Evolutionary conservation across 1,140 invertebrate genomes (phyloP).

Genomic region (Hycleus phaleratus): DNA sequence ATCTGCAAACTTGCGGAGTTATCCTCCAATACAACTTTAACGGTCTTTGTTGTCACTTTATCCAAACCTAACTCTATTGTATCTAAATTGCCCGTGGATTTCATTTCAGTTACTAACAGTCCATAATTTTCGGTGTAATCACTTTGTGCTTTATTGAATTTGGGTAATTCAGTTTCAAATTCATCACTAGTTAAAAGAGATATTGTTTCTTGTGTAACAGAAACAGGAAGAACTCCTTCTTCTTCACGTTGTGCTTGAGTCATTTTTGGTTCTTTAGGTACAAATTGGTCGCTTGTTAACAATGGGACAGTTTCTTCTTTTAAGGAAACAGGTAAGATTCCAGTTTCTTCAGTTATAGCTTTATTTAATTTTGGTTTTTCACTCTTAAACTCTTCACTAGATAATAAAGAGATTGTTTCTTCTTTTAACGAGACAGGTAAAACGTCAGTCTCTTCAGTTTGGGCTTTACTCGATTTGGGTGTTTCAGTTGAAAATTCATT

Average conservation of each 20-base stretch:
- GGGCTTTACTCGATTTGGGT: slow-evolving; percentile 24
- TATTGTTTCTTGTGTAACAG: slow-evolving; percentile 29
- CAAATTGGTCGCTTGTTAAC: slow-evolving; percentile 29
- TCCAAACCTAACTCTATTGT: slow-evolving; percentile 33
- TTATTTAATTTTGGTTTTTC: slow-evolving; percentile 40
- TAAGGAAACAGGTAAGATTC: slow-evolving; percentile 32
- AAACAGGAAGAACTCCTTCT: no score
- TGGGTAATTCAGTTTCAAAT: slow-evolving; percentile 31
- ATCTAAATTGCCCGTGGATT: slow-evolving; percentile 42
- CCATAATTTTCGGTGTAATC: slow-evolving; percentile 41
- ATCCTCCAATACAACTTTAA: slow-evolving; percentile 30
- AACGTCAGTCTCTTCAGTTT: slow-evolving; percentile 35
- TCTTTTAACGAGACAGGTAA: slow-evolving; percentile 28
- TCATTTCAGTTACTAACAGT: slow-evolving; percentile 46
- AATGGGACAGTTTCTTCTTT: slow-evolving; percentile 33
- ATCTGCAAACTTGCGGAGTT: slow-evolving; percentile 35
- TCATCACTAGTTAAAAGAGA: slow-evolving; percentile 29
- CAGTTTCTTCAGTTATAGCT: slow-evolving; percentile 36
- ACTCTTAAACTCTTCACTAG: slow-evolving; percentile 24
- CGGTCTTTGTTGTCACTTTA: slow-evolving; percentile 26
- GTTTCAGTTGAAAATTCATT: slow-evolving; percentile 31
- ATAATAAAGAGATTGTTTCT: slow-evolving; percentile 34
- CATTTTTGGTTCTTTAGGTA: slow-evolving; percentile 36
- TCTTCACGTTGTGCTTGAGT: slow-evolving; percentile 15
- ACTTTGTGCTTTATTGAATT: slow-evolving; percentile 40